These are phyloP conservation scores for Muntiacus reevesi DNA, from an alignment of 2,113 vertebrate species.

Conservation along the genomic window DNA sequence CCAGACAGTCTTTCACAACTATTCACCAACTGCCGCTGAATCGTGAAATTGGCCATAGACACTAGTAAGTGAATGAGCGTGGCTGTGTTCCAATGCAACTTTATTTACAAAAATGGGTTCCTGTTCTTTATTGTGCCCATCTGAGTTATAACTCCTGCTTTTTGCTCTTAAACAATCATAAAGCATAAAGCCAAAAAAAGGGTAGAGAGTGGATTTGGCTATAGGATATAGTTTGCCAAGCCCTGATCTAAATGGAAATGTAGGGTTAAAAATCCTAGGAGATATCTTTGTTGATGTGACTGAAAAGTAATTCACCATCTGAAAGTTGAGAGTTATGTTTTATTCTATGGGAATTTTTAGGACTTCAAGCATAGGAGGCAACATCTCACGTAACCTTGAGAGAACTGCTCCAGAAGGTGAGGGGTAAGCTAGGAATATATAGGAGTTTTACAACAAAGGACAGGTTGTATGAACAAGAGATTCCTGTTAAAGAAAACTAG, in stretches of 20 bases:
- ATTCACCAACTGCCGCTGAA: background rate
- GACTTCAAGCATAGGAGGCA: background rate
- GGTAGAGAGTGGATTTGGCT: background rate
- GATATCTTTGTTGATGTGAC: background rate
- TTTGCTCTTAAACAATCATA: background rate
- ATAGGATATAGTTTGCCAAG: background rate
- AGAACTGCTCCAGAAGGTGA: background rate
- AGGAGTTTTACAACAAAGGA: background rate
- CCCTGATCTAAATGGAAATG: slow-evolving; percentile 25
- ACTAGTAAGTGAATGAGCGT: background rate
- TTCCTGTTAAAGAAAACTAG: background rate
- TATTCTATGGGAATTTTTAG: background rate
- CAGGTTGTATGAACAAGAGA: background rate
- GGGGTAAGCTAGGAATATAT: background rate
- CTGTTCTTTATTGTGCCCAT: background rate
- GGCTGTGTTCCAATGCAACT: background rate
- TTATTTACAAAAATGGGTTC: background rate
- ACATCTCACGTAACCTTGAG: background rate
- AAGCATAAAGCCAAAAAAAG: background rate
- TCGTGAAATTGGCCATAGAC: background rate
- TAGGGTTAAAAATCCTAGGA: background rate
- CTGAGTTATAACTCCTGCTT: background rate
- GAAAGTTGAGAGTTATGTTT: background rate
- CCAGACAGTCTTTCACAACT: background rate
- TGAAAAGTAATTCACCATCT: background rate